phyloP scores from a whole-genome alignment of 2,888 invertebrate genomes.

The Apotomis betuletana region DNA sequence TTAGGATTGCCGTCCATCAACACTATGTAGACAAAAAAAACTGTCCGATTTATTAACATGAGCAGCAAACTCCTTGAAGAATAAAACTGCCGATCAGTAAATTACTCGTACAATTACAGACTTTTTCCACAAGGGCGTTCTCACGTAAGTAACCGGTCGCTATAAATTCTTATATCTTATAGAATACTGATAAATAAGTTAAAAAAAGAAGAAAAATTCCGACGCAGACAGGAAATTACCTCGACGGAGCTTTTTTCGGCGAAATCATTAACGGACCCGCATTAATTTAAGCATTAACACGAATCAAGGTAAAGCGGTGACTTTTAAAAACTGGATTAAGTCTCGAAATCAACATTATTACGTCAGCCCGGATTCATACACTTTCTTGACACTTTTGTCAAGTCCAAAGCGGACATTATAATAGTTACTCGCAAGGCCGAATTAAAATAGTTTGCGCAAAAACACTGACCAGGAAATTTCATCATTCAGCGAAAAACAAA shows the following conservation, averaged over 20 bases:
- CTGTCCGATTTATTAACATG: too few species aligned
- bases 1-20: too few species aligned
- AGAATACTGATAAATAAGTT: background rate
- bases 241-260: constrained; percentile 16
- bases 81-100: too few species aligned
- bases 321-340: constrained; percentile 37
- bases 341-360: constrained; percentile 25
- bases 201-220: constrained; percentile 19
- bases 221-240: constrained; percentile 22
- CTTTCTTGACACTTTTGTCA: constrained; percentile 31
- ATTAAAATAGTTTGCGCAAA: constrained; percentile 37
- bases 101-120: too few species aligned
- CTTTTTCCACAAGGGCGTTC: too few species aligned
- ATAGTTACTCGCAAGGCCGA: constrained; percentile 19
- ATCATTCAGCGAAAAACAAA: constrained; percentile 29
- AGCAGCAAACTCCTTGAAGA: too few species aligned
- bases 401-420: constrained; percentile 20
- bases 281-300: constrained; percentile 23
- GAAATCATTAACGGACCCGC: constrained; percentile 23
- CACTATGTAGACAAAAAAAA: too few species aligned
- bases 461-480: constrained; percentile 31
- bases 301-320: constrained; percentile 31
- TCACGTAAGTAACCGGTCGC: background rate
- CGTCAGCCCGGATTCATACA: constrained; percentile 15
- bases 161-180: background rate